Evolutionary conservation across 2,888 invertebrate species (phyloP).

Genomic region (Ophioninae sp.): DNA sequence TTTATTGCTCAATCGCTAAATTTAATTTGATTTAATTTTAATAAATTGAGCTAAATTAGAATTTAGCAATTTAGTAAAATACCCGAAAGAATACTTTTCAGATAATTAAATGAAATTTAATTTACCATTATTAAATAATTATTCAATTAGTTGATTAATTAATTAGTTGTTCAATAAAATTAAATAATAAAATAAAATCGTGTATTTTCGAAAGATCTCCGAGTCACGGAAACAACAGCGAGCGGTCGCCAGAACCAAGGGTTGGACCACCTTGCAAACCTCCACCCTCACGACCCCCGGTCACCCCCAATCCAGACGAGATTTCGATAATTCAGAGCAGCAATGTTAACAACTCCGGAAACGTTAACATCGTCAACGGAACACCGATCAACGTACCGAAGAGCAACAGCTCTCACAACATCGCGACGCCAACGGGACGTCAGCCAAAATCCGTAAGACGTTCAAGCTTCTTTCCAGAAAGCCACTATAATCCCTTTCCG

Average conservation of each 20-base stretch:
- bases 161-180: no score
- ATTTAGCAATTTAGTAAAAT: no score
- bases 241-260: constrained; percentile 75
- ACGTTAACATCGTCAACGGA: constrained; percentile 69
- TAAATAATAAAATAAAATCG: no score
- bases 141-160: no score
- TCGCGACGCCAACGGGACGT: constrained; percentile 77
- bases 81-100: no score
- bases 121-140: no score
- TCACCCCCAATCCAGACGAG: constrained; percentile 76
- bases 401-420: constrained; percentile 77
- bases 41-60: no score
- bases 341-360: constrained; percentile 65
- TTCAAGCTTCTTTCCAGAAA: neutral
- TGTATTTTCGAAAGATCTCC: constrained; percentile 65
- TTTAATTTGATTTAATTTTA: no score
- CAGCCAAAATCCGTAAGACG: constrained; percentile 77
- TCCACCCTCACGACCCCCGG: constrained; percentile 77
- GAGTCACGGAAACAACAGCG: constrained; percentile 74
- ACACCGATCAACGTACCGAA: constrained; percentile 76
- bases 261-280: constrained; percentile 78
- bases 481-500: neutral
- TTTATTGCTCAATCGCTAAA: no score
- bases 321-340: constrained; percentile 59
- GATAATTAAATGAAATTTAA: no score